Evolutionary conservation across 2,113 vertebrate species (phyloP).

Genomic region (Ophthalmolycus amberensis): DNA sequence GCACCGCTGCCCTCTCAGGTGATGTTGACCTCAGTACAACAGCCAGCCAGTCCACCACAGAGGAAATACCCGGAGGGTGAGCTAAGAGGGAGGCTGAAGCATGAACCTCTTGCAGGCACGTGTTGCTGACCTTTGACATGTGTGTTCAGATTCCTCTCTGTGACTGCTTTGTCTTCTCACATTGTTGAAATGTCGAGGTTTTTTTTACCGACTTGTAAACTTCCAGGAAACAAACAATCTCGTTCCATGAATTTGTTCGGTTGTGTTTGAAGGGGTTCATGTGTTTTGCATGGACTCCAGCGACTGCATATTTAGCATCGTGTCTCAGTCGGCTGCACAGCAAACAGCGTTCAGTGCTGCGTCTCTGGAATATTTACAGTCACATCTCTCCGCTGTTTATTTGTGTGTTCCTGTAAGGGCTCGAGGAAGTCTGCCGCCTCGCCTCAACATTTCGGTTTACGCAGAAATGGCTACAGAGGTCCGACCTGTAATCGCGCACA

Average conservation of each 20-base stretch:
- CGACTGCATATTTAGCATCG: conserved; percentile 25
- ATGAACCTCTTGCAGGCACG: conserved; percentile 31
- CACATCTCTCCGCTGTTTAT: conserved; percentile 22
- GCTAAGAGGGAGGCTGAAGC: conserved; percentile 49
- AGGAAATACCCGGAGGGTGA: conserved; percentile 54
- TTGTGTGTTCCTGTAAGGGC: conserved; percentile 19
- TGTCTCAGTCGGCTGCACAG: conserved; percentile 33
- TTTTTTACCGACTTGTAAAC: not conserved
- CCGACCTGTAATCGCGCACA: conserved; percentile 17
- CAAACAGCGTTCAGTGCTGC: conserved; percentile 40
- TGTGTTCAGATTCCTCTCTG: conserved; percentile 23
- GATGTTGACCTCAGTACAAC: conserved; percentile 27
- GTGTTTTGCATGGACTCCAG: conserved; percentile 23
- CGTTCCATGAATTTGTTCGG: conserved; percentile 6
- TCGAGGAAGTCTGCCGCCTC: conserved; percentile 33
- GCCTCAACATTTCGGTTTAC: conserved; percentile 20
- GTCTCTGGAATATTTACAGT: conserved; percentile 19
- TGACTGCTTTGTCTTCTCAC: conserved; percentile 2
- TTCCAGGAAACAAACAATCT: not conserved
- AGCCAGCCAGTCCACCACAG: conserved; percentile 16
- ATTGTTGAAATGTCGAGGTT: conserved; percentile 13
- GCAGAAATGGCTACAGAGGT: conserved; percentile 26
- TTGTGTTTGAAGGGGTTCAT: conserved; percentile 4
- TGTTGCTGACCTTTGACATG: conserved; percentile 54
- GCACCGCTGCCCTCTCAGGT: conserved; percentile 24